phyloP scores from a whole-genome alignment of 2,113 vertebrate species.

The Plestiodon gilberti region DNA sequence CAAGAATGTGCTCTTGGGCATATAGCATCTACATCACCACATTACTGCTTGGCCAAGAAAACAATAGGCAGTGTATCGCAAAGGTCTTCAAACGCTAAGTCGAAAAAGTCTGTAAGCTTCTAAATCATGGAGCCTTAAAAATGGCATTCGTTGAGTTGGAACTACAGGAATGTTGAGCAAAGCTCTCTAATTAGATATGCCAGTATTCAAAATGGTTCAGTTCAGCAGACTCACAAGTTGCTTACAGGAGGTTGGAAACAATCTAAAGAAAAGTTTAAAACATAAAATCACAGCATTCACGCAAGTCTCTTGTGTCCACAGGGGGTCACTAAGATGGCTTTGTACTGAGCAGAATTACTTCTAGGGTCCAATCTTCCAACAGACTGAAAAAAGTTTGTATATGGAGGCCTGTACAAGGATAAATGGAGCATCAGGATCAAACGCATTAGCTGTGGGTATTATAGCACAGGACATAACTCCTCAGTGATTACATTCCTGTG shows the following conservation, averaged over 20 bases:
- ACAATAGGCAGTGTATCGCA: not conserved
- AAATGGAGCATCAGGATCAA: conserved; percentile 10
- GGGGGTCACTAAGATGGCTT: not conserved
- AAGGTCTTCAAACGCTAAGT: not conserved
- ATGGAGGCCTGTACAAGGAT: not conserved
- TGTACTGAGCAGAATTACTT: not conserved
- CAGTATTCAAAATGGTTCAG: not conserved
- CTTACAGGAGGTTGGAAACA: not conserved
- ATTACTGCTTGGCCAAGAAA: conserved; percentile 15
- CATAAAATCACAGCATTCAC: conserved; percentile 4
- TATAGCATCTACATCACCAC: conserved; percentile 13
- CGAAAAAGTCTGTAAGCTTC: not conserved
- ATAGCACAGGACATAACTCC: not conserved
- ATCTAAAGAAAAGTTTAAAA: not conserved
- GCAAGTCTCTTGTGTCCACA: not conserved
- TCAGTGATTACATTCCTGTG: not conserved
- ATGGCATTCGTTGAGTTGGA: not conserved
- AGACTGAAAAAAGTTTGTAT: not conserved
- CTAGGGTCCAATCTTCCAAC: not conserved
- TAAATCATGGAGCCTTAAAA: not conserved
- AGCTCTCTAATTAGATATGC: not conserved
- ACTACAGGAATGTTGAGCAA: not conserved
- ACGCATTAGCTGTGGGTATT: not conserved
- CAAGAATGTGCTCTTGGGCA: not conserved
- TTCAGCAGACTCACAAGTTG: not conserved